These are phyloP conservation scores for Sardina pilchardus DNA, from an alignment of 2,113 vertebrate genomes.

Conservation along the genomic window DNA sequence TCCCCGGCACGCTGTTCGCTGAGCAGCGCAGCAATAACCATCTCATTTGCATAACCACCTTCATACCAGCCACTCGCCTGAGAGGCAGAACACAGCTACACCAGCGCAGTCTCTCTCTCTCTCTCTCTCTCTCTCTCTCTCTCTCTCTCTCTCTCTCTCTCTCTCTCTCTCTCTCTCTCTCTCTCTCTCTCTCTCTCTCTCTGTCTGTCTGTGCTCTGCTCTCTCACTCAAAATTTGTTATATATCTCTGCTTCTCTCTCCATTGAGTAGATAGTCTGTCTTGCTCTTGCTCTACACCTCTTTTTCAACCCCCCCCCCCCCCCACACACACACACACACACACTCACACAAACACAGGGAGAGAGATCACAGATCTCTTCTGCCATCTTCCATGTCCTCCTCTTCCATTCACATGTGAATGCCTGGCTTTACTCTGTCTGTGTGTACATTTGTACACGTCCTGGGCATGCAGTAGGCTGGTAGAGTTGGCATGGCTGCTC, in stretches of 20 bases:
- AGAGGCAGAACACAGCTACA: constrained; percentile 47
- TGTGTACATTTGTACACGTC: no score
- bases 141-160: not conserved
- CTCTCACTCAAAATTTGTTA: constrained; percentile 63
- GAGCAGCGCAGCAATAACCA: constrained; percentile 98
- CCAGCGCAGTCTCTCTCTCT: not conserved
- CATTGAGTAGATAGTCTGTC: constrained; percentile 53
- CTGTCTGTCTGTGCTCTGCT: constrained; percentile 54
- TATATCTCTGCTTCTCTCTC: not conserved
- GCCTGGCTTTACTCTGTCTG: not conserved
- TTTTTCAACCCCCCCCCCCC: no score
- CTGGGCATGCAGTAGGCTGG: no score
- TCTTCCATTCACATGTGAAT: not conserved
- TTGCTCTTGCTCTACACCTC: constrained; percentile 73
- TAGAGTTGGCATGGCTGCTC: no score
- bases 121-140: not conserved
- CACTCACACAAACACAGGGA: constrained; percentile 51
- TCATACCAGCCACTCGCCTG: constrained; percentile 79
- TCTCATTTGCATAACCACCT: constrained; percentile 96
- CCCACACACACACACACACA: not conserved
- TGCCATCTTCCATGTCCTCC: not conserved
- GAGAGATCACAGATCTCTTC: not conserved
- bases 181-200: constrained; percentile 48
- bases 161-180: not conserved
- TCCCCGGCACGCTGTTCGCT: constrained; percentile 95